phyloP scores from a whole-genome alignment of 2,797 vertebrate genomes.

The Pyrrhura leucotis region DNA sequence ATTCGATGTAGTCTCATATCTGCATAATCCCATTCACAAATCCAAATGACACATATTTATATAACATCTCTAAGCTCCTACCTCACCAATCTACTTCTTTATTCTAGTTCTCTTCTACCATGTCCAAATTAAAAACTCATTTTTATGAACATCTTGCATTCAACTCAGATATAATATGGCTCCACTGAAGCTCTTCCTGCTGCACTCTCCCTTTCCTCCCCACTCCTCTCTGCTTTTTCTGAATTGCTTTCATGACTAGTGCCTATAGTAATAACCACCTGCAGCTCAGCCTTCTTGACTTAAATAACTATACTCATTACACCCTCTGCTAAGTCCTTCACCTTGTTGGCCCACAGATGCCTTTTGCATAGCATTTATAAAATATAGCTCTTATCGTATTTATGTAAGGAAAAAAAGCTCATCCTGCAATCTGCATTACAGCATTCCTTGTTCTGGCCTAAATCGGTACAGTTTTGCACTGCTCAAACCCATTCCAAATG shows the following conservation, averaged over 20 bases:
- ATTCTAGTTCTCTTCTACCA: not conserved
- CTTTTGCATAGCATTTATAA: not conserved
- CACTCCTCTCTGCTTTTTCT: fast-evolving
- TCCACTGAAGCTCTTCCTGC: not conserved
- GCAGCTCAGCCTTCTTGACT: not conserved
- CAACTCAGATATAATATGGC: not conserved
- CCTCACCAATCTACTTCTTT: not conserved
- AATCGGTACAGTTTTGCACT: not conserved
- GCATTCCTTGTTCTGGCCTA: not conserved
- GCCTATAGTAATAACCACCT: not conserved
- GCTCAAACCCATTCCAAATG: not conserved
- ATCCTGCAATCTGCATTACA: not conserved
- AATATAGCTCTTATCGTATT: not conserved
- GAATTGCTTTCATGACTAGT: not conserved
- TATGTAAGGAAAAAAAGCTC: not conserved
- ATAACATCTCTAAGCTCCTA: not conserved
- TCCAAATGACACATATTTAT: not conserved
- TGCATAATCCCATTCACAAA: not conserved
- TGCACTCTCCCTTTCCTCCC: fast-evolving
- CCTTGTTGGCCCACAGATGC: not conserved
- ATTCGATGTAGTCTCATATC: not conserved
- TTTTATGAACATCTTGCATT: not conserved
- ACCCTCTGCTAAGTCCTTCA: not conserved
- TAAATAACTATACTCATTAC: not conserved
- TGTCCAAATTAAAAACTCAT: not conserved